Evolutionary conservation across 2,113 vertebrate genomes (phyloP).

Genomic region (Neolamprologus hecqui): DNA sequence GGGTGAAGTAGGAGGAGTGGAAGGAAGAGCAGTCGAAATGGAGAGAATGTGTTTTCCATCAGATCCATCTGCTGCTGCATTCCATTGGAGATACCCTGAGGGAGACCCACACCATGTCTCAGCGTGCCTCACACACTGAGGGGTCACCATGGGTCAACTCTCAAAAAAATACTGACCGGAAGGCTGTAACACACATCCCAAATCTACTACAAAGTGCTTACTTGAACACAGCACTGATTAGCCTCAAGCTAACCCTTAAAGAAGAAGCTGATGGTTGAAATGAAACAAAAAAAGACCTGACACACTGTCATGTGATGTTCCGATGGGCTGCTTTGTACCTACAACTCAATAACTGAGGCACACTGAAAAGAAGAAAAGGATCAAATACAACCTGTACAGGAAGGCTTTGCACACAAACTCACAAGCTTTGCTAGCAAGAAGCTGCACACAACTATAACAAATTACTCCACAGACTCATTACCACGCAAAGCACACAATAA

Average conservation of each 20-base stretch:
- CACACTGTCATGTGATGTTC: not conserved
- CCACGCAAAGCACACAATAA: conserved; percentile 1
- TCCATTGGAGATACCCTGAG: conserved; percentile 47
- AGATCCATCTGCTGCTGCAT: conserved; percentile 60
- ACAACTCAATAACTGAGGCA: not conserved
- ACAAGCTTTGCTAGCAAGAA: not conserved
- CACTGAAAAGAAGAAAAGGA: not conserved
- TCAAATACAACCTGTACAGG: not conserved
- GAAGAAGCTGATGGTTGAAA: not conserved
- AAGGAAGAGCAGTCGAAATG: not conserved
- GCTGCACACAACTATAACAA: not conserved
- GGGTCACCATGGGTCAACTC: conserved; percentile 34
- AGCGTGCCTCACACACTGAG: conserved; percentile 1
- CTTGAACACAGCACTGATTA: not conserved
- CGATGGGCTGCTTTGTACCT: not conserved
- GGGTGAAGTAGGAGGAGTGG: not conserved
- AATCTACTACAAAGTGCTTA: not conserved
- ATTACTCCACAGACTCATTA: not conserved
- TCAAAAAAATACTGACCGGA: not conserved
- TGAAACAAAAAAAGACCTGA: not conserved
- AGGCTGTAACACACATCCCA: not conserved
- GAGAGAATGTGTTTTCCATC: conserved; percentile 56
- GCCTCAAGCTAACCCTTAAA: not conserved
- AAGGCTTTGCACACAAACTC: not conserved
- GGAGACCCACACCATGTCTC: conserved; percentile 15